Evolutionary conservation across 2,888 invertebrate genomes (phyloP).

Genomic region (Linhomoeus sp.): DNA sequence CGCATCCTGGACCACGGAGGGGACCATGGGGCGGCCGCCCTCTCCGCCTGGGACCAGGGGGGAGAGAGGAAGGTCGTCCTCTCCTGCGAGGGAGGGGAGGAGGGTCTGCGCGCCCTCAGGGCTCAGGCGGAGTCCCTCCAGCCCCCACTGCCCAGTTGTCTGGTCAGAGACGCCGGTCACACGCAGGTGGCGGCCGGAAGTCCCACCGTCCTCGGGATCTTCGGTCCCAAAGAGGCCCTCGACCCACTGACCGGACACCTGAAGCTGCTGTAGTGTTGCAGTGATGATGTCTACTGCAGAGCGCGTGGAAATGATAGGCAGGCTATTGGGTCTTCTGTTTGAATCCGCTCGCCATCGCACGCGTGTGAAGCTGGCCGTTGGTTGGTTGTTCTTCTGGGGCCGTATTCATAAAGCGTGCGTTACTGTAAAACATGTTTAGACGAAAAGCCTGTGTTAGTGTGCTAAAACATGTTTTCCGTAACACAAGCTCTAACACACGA

Average conservation of each 20-base stretch:
- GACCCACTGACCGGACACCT: conserved; percentile 26
- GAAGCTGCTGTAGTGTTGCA: conserved; percentile 21
- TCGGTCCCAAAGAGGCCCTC: conserved; percentile 25
- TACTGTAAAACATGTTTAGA: too few relatives aligned
- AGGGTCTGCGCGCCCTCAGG: conserved; percentile 25
- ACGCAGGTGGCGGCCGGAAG: conserved; percentile 31
- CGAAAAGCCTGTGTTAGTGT: too few relatives aligned
- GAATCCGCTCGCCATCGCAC: too few relatives aligned
- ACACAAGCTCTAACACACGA: too few relatives aligned
- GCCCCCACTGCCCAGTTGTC: conserved; percentile 27
- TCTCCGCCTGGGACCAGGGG: conserved; percentile 28
- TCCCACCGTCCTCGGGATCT: conserved; percentile 26
- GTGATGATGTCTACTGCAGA: too few relatives aligned
- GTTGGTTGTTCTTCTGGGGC: too few relatives aligned
- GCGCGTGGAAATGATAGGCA: too few relatives aligned
- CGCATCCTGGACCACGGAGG: conserved; percentile 21
- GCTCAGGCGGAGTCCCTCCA: conserved; percentile 20
- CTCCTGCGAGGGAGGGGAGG: conserved; percentile 27
- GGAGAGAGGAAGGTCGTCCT: conserved; percentile 31
- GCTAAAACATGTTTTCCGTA: too few relatives aligned
- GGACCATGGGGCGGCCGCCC: conserved; percentile 27
- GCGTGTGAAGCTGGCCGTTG: too few relatives aligned
- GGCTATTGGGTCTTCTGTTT: too few relatives aligned
- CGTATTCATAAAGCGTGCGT: too few relatives aligned
- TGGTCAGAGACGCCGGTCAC: conserved; percentile 34